These are phyloP conservation scores for Pantala flavescens DNA, from an alignment of 1,140 invertebrate species.

Conservation along the genomic window DNA sequence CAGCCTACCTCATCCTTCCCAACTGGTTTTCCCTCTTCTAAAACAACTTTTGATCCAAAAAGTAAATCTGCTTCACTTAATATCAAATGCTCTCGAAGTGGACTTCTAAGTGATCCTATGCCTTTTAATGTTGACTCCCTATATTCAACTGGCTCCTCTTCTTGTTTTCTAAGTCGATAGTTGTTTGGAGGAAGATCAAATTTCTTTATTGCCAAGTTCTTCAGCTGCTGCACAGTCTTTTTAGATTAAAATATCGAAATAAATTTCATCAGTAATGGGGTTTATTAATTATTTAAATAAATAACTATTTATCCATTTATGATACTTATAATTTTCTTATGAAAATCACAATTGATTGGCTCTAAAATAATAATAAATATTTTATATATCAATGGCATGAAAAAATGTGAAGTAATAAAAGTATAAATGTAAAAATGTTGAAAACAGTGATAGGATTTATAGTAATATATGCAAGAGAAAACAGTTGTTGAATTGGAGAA, in stretches of 20 bases:
- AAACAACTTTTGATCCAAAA: background rate
- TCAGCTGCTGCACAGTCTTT: background rate
- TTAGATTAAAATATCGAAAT: background rate
- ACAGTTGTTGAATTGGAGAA: too few relatives aligned
- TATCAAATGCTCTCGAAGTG: background rate
- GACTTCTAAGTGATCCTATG: background rate
- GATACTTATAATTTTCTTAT: too few relatives aligned
- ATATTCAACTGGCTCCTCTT: background rate
- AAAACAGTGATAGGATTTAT: too few relatives aligned
- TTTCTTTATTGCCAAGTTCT: background rate
- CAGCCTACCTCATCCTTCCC: background rate
- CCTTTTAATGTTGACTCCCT: background rate
- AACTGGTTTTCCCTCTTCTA: background rate
- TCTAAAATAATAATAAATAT: too few relatives aligned
- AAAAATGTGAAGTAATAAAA: too few relatives aligned
- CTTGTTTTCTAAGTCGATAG: background rate
- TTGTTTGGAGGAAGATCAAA: background rate
- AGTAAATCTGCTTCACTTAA: background rate
- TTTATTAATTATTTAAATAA: background rate
- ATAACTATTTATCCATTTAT: background rate
- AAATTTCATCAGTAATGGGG: background rate
- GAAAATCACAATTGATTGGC: too few relatives aligned
- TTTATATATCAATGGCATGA: too few relatives aligned
- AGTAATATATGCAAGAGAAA: too few relatives aligned
- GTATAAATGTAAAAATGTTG: too few relatives aligned